Evolutionary conservation across 2,888 invertebrate genomes (phyloP), one percentile per base, ranked within the genome.

Genomic region (Mimachlamys varia): DNA sequence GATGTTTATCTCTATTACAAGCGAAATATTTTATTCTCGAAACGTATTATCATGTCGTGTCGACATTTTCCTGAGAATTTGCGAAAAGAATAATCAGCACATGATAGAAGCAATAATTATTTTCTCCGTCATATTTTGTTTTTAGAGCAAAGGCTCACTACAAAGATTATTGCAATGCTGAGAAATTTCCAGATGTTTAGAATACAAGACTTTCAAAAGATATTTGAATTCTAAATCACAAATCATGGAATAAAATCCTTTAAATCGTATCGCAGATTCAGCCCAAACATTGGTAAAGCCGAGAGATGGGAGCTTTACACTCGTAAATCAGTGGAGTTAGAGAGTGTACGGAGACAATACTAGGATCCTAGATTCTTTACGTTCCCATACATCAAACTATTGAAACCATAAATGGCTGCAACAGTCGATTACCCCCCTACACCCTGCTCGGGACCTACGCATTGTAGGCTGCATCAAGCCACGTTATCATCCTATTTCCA

Each of bases 401-500:
- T 76, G 33, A 33, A 33, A 22, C 22, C n/a, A 22, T 62, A 76
- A 76, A 76, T 15, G 33, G 76, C 33, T 76, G 76, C 33, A 33
- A 76, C 33, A 76, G 76, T 76, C 33, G 76, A 76, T 76, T 76
- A 76, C 76, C 76, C 15, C 76, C 5, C n/a, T n/a, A 27, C 27
- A 76, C 27, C 17, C 33, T 76, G 76, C 76, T 12, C 12, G 33
- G 33, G 33, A 33, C 27, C 44, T 12, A 5, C 12, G 7, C 7
- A 12, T 76, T 76, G 76, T 7, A 76, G 27, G 27, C 22, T 76
- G 76, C 76, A 76, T 76, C 76, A 27, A 76, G 33, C 13, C 76
- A 76, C 17, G 27, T 76, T 76, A 76, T 33, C 33, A 76, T 76
- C 27, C 76, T 27, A 76, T 76, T 76, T 76, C 76, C 76, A 76